Base-by-base conservation (phyloP, 2,797 vertebrate genomes). In the Nannoperca obscura region DNA sequence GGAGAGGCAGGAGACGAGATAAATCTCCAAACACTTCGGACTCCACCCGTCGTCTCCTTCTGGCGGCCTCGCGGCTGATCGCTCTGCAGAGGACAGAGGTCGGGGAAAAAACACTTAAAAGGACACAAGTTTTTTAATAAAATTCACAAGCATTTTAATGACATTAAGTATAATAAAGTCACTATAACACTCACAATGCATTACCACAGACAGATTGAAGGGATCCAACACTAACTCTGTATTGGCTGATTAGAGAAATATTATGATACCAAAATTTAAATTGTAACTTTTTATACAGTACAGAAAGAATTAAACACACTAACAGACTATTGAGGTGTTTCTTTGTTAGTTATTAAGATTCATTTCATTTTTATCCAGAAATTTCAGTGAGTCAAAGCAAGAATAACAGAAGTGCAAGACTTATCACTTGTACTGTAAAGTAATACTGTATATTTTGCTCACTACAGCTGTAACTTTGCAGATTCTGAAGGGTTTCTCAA, bases 11-110 rank as follows among this genome's bases (percentile, higher is more conserved):
- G 85, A 98, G 96, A 57, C 95, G 92, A 27, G 96, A 96, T 17
- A 99, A 93, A 81, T 99, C 97, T 2, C 94, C 96, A 82, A 99
- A 99, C 17, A 98, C 96, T 10, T 98, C 96, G 0, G 97, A 97
- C 84, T 99, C 98, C 86, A 97, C 96, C 82, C 96, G 96, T 34
- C 98, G 89, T 11, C 98, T 92, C 87, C 92, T 96, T 68, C 97
- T 94, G 1, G 98, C 98, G 1, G 98, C 97, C 87, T 99, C 93
- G 0, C 93, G 91, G 80, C 92, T 91, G 50, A 90, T 72, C 0
- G 87, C 97, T 91, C 98, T 94, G 12, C 95, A 36, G 19, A 12
- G 9, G 10, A 40, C 24, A 44, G 36, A 38, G 2, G 20, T 17
- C 5, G 7, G 4, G 7, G 40, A 22, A 66, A 3, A 59, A 5